These are phyloP conservation scores for Ptilorrhoa leucosticta DNA, from an alignment of 2,113 vertebrate species.

Conservation along the genomic window DNA sequence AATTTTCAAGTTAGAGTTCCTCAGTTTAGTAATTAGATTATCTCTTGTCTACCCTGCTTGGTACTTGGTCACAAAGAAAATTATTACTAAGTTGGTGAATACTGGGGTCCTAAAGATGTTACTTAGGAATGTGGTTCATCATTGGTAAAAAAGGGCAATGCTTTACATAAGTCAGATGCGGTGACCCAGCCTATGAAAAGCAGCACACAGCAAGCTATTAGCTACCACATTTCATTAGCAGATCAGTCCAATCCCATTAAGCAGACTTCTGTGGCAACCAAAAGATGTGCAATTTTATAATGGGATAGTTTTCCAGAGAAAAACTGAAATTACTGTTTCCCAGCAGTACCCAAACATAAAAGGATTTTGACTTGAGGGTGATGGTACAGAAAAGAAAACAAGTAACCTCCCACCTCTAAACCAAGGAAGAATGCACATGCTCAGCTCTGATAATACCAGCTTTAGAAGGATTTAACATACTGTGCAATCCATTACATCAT, in stretches of 20 bases:
- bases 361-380: not conserved
- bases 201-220: not conserved
- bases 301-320: not conserved
- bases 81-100: not conserved
- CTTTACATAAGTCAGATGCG: not conserved
- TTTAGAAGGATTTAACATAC: not conserved
- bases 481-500: not conserved
- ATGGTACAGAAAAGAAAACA: not conserved
- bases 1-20: not conserved
- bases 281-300: not conserved
- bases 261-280: not conserved
- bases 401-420: not conserved
- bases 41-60: not conserved
- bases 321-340: not conserved
- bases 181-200: not conserved
- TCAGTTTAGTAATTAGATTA: not conserved
- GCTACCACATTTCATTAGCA: not conserved
- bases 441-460: not conserved
- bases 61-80: not conserved
- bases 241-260: not conserved
- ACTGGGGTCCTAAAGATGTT: not conserved
- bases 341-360: not conserved
- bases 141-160: not conserved
- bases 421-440: not conserved
- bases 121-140: not conserved